Evolutionary conservation across 2,113 vertebrate genomes (phyloP).

Genomic region (Lepus americanus): DNA sequence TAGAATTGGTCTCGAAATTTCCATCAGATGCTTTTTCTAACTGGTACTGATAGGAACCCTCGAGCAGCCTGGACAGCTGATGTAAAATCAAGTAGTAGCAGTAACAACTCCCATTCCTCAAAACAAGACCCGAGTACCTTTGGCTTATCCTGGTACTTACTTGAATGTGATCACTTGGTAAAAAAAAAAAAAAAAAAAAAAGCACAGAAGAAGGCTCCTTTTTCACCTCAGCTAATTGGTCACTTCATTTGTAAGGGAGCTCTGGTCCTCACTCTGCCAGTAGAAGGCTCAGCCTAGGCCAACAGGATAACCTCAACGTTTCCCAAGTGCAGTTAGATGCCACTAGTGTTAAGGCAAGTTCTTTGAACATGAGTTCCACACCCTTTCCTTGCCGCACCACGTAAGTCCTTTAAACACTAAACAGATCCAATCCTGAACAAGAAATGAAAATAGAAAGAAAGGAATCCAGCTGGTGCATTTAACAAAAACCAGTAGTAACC

Average conservation of each 20-base stretch:
- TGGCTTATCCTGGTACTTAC: conserved; percentile 90
- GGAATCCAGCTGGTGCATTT: conserved; percentile 28
- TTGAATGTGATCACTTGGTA: conserved; percentile 77
- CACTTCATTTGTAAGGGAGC: conserved; percentile 45
- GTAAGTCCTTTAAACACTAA: conserved; percentile 31
- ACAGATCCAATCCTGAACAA: conserved; percentile 32
- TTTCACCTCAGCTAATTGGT: conserved; percentile 79
- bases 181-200: conserved; percentile 61
- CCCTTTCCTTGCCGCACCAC: not conserved
- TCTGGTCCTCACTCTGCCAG: conserved; percentile 38
- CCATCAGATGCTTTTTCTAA: conserved; percentile 79
- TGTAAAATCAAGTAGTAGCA: conserved; percentile 89
- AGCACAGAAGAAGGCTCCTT: conserved; percentile 80
- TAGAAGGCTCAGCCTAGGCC: conserved; percentile 11
- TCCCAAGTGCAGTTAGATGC: not conserved
- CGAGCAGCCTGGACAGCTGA: conserved; percentile 88
- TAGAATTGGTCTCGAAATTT: conserved; percentile 88
- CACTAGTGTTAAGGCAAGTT: not conserved
- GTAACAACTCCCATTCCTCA: conserved; percentile 89
- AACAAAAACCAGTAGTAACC: conserved; percentile 59
- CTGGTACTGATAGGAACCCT: conserved; percentile 89
- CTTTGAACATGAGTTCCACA: conserved; percentile 20
- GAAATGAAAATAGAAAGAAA: conserved; percentile 57
- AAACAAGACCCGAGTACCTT: conserved; percentile 88
- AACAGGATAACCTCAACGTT: conserved; percentile 13